phyloP scores from a whole-genome alignment of 2,797 vertebrate species.

The Gila robusta region DNA sequence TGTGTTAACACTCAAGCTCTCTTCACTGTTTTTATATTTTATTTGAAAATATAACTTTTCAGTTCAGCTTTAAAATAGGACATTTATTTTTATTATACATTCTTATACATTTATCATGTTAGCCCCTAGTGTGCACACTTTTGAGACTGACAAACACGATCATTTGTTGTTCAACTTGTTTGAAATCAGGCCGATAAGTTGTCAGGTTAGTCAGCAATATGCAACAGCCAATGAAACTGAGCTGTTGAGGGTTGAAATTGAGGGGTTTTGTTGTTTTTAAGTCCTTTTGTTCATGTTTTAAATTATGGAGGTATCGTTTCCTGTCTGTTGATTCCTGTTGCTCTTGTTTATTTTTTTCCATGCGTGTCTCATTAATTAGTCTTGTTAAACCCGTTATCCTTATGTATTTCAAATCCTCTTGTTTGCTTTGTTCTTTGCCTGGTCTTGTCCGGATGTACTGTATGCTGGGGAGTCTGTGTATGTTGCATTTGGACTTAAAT shows the following conservation, averaged over 20 bases:
- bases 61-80: too few relatives aligned
- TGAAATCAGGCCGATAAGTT: too few relatives aligned
- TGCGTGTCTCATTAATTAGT: background rate
- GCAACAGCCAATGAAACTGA: background rate
- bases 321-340: background rate
- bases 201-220: too few relatives aligned
- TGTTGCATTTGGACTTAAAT: conserved; percentile 5
- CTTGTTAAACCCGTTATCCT: background rate
- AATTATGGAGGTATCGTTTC: background rate
- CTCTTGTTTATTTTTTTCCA: background rate
- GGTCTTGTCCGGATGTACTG: background rate
- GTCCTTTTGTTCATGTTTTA: background rate
- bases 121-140: too few relatives aligned
- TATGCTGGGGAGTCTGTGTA: background rate
- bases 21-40: background rate
- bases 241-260: background rate
- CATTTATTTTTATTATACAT: too few relatives aligned
- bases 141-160: too few relatives aligned
- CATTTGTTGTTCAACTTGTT: too few relatives aligned
- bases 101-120: too few relatives aligned
- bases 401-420: background rate
- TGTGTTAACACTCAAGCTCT: background rate
- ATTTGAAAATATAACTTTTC: background rate
- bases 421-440: background rate
- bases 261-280: background rate